phyloP scores from a whole-genome alignment of 2,797 vertebrate genomes.

The Aldrovandia affinis region DNA sequence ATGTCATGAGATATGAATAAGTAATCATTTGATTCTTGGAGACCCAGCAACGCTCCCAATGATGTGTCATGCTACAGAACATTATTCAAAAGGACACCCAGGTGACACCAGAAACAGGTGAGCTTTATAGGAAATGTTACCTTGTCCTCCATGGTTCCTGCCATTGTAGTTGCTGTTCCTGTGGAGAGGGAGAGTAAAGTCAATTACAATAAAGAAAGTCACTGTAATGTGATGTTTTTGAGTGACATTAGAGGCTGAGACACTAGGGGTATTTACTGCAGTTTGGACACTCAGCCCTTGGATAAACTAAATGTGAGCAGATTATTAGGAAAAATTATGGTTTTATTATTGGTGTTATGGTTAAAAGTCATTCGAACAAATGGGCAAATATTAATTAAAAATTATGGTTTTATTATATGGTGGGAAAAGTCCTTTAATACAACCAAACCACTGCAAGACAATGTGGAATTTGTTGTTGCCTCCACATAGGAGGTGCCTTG shows the following conservation, averaged over 20 bases:
- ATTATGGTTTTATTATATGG: neutral
- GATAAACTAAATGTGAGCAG: neutral
- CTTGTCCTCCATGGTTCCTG: slow-evolving; percentile 74
- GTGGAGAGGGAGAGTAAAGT: slow-evolving; percentile 33
- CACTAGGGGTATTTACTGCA: too few relatives aligned
- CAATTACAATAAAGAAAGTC: neutral
- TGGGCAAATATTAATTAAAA: neutral
- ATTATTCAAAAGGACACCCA: neutral
- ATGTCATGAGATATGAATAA: neutral
- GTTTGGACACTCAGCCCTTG: neutral
- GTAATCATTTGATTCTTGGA: neutral
- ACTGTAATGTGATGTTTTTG: neutral
- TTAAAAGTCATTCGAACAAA: slow-evolving; percentile 22
- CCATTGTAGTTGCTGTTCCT: slow-evolving; percentile 75
- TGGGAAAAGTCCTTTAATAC: neutral
- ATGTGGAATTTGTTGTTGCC: neutral
- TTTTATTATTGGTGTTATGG: slow-evolving; percentile 7
- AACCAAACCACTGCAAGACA: neutral
- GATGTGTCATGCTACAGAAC: neutral
- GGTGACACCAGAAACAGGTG: neutral
- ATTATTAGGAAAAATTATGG: neutral
- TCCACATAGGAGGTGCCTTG: neutral
- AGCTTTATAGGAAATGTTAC: slow-evolving; percentile 60
- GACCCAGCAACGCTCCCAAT: neutral
- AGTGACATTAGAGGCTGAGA: slow-evolving; percentile 5